Conservation (phyloP, 2,113 vertebrate species). For the Psittacula cyanocephala region DNA sequence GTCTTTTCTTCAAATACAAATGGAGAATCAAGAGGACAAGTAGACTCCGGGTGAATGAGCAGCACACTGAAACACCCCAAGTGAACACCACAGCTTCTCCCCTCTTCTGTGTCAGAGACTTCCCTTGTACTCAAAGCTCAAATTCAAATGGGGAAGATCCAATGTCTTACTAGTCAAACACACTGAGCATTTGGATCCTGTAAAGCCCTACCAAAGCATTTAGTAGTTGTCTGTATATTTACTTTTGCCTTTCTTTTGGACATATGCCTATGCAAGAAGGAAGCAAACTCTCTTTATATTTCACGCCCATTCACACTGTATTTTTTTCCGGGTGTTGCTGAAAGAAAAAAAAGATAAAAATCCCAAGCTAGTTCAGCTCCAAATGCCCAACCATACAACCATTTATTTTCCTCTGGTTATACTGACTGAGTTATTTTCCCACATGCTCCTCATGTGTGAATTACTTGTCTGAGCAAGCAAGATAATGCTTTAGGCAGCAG, state of each 20-base stretch:
- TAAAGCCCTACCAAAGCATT: background rate
- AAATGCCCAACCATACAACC: slow-evolving; percentile 29
- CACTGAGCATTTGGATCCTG: slow-evolving; percentile 6
- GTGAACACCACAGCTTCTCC: slow-evolving; percentile 2
- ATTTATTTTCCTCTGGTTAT: slow-evolving; percentile 1
- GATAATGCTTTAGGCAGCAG: slow-evolving; percentile 65
- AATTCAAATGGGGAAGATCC: background rate
- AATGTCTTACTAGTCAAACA: slow-evolving; percentile 4
- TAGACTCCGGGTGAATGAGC: background rate
- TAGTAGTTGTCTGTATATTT: slow-evolving; percentile 12
- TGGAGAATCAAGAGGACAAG: background rate
- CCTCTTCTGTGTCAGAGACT: slow-evolving; percentile 34
- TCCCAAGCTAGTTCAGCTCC: slow-evolving; percentile 41
- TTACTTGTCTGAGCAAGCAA: slow-evolving; percentile 71
- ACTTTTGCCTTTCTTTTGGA: background rate
- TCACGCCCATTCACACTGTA: slow-evolving; percentile 3
- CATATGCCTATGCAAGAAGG: background rate
- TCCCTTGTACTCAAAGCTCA: background rate
- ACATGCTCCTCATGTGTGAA: slow-evolving; percentile 47
- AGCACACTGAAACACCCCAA: background rate
- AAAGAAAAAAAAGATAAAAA: slow-evolving; percentile 11
- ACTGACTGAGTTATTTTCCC: slow-evolving; percentile 62
- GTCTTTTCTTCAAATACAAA: slow-evolving; percentile 29
- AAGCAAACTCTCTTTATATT: background rate
- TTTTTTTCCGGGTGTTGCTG: slow-evolving; percentile 32